phyloP scores from a whole-genome alignment of 1,140 invertebrate genomes.

The Lordiphosa clarofinis region DNA sequence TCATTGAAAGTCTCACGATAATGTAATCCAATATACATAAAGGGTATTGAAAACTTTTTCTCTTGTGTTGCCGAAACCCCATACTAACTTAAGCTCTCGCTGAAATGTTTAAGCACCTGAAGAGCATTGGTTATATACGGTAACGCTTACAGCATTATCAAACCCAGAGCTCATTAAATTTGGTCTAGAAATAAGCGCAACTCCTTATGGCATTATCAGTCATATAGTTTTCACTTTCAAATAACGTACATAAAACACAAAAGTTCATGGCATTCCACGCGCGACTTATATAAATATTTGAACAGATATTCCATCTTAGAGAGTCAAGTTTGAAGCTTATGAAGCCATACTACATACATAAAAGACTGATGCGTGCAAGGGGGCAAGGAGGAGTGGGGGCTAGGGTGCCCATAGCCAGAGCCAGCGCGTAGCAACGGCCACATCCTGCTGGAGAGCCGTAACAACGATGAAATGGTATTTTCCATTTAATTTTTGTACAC shows the following conservation, averaged over 20 bases:
- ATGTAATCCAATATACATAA: too few relatives aligned
- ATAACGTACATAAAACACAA: background rate
- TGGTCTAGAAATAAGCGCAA: too few relatives aligned
- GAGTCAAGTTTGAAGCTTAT: conserved; percentile 35
- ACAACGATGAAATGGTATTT: conserved; percentile 54
- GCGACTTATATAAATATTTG: conserved; percentile 7
- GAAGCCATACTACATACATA: conserved; percentile 32
- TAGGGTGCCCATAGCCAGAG: conserved; percentile 20
- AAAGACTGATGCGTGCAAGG: conserved; percentile 13
- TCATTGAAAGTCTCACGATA: too few relatives aligned
- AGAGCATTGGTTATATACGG: too few relatives aligned
- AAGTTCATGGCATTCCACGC: background rate
- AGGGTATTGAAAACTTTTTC: too few relatives aligned
- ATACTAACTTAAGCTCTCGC: too few relatives aligned
- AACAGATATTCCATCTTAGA: conserved; percentile 7
- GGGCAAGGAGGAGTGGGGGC: background rate
- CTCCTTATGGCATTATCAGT: background rate
- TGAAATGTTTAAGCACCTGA: too few relatives aligned
- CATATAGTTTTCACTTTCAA: background rate
- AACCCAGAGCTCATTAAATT: too few relatives aligned
- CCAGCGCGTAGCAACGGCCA: conserved; percentile 45
- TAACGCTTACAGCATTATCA: too few relatives aligned
- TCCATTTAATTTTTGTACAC: conserved; percentile 72
- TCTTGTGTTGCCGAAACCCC: too few relatives aligned
- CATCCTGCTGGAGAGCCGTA: conserved; percentile 51